Conservation (phyloP, 2,888 invertebrate species). For the Parascotia fuliginaria region DNA sequence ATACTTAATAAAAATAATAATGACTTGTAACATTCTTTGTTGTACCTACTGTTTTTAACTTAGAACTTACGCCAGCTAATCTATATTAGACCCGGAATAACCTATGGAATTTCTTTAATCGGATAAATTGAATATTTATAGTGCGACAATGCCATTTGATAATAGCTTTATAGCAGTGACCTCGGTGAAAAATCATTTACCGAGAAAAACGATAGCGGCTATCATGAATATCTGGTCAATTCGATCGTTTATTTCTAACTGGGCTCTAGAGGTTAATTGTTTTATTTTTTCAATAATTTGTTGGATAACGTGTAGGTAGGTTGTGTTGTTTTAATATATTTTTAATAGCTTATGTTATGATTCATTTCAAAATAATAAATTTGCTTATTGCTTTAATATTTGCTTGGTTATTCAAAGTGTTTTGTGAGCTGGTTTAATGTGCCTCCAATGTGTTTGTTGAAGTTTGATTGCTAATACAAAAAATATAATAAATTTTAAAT, state of each 20-base stretch:
- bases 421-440: too few species aligned
- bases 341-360: neutral
- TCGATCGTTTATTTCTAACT: conserved; percentile 8
- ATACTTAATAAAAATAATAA: too few species aligned
- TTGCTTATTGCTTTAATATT: neutral
- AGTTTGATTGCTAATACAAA: too few species aligned
- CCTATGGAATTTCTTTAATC: conserved; percentile 10
- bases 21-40: too few species aligned
- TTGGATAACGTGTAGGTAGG: neutral
- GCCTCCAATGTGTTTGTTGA: too few species aligned
- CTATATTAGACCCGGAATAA: neutral
- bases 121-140: conserved; percentile 10
- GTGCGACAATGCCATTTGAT: conserved; percentile 9
- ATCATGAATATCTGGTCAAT: conserved; percentile 25
- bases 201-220: conserved; percentile 36
- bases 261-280: conserved; percentile 10
- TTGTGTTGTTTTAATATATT: neutral
- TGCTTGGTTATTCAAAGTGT: too few species aligned
- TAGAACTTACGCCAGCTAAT: neutral
- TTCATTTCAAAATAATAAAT: neutral
- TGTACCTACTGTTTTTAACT: neutral
- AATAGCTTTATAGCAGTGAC: conserved; percentile 19
- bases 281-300: neutral
- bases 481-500: too few species aligned
- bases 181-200: conserved; percentile 33